Evolutionary conservation across 2,888 invertebrate species (phyloP).

Genomic region (Calliphora vomitoria): DNA sequence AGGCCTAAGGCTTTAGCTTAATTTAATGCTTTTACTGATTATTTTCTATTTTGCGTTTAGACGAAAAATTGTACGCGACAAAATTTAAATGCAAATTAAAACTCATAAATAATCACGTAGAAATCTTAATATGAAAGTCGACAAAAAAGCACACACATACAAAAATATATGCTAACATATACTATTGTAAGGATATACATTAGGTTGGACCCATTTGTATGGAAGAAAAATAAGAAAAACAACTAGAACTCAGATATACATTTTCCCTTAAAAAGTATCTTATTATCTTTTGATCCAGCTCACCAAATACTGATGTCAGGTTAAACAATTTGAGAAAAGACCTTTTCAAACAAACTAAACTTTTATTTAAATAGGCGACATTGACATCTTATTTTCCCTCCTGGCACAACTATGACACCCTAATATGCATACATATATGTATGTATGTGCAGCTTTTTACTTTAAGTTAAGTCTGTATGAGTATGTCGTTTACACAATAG

Average conservation of each 20-base stretch:
- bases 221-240: no score
- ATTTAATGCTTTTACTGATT: conserved; percentile 38
- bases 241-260: no score
- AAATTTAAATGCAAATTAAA: conserved; percentile 72
- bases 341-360: no score
- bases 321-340: no score
- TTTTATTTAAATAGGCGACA: background rate
- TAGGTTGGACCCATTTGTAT: no score
- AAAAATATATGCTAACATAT: background rate
- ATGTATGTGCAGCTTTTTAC: background rate
- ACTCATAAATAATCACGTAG: conserved; percentile 66
- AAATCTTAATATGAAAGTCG: conserved; percentile 42
- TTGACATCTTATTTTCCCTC: background rate
- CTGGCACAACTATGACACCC: no score
- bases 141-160: background rate
- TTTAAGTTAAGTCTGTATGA: background rate
- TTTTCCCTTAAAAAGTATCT: no score
- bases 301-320: no score
- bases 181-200: background rate
- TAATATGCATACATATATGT: background rate
- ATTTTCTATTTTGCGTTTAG: background rate
- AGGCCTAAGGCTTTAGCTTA: conserved; percentile 23
- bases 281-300: no score
- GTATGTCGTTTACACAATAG: background rate
- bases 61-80: conserved; percentile 47